Percentiles rank a stretch among this genome's conserved stretches.
These are phyloP conservation scores for Amphimallon solstitiale DNA, from an alignment of 2,888 invertebrate genomes.

Conservation along the genomic window DNA sequence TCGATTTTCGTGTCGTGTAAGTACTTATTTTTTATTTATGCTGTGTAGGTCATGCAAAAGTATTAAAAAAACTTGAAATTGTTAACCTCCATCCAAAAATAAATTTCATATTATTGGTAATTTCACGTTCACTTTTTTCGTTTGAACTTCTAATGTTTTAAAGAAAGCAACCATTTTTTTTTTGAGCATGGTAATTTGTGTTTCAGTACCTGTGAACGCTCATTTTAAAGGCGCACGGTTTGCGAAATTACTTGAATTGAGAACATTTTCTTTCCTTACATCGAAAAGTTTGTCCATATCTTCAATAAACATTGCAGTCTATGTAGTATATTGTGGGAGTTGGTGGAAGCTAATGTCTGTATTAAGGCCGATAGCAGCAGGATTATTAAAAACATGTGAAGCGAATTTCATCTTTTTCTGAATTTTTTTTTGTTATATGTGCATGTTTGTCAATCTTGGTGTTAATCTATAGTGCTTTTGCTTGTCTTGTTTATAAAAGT, in stretches of 20 bases:
- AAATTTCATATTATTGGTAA: background rate
- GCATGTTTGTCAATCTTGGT: too few species aligned
- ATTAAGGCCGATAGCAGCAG: too few species aligned
- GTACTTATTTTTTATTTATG: background rate
- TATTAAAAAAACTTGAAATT: too few species aligned
- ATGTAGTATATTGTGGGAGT: background rate
- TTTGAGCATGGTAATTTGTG: background rate
- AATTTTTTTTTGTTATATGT: too few species aligned
- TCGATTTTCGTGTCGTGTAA: background rate
- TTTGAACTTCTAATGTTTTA: background rate
- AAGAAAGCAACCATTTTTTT: background rate
- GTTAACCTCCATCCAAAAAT: too few species aligned
- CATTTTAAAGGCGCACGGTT: background rate
- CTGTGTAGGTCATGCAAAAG: background rate
- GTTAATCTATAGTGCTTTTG: too few species aligned
- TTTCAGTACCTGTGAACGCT: background rate
- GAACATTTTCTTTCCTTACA: too few species aligned
- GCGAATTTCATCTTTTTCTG: too few species aligned
- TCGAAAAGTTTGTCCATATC: background rate
- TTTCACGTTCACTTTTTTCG: background rate
- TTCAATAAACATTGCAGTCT: background rate
- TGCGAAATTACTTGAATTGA: background rate
- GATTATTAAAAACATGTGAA: conserved; percentile 37
- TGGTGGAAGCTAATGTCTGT: background rate
- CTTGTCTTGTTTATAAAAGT: too few species aligned